Evolutionary conservation across 2,113 vertebrate genomes (phyloP).

Genomic region (Boulengeromyrus knoepffleri): DNA sequence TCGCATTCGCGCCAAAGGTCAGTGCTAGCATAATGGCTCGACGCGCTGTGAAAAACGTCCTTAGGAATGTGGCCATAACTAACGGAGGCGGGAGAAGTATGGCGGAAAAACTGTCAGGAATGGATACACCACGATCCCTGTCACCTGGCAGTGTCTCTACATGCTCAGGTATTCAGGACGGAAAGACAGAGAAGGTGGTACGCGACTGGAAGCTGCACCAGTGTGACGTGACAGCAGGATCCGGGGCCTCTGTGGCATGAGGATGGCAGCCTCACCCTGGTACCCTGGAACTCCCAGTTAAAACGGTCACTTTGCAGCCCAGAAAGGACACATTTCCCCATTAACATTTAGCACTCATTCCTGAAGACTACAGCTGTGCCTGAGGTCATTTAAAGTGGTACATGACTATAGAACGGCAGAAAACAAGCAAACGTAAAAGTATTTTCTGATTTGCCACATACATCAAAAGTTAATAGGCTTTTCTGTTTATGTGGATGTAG

Average conservation of each 20-base stretch:
- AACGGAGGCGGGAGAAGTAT: slow-evolving; percentile 23
- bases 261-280: background rate
- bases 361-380: background rate
- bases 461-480: background rate
- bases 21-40: background rate
- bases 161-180: slow-evolving; percentile 31
- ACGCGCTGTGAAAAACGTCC: background rate
- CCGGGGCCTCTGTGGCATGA: background rate
- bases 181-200: background rate
- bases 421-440: background rate
- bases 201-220: background rate
- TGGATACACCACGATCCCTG: slow-evolving; percentile 36
- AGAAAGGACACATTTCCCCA: background rate
- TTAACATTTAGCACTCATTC: background rate
- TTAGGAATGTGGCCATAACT: slow-evolving; percentile 53
- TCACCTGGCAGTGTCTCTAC: background rate
- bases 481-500: background rate
- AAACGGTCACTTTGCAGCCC: background rate
- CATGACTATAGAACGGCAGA: background rate
- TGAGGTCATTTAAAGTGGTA: background rate
- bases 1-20: background rate
- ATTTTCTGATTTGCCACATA: background rate
- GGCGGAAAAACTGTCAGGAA: slow-evolving; percentile 44
- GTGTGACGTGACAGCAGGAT: background rate
- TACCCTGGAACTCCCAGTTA: background rate